A percentile compares a stretch with the other conserved stretches of the same genome.
phyloP scores from a whole-genome alignment of 2,113 vertebrate genomes.

The Oncorhynchus gorbuscha region DNA sequence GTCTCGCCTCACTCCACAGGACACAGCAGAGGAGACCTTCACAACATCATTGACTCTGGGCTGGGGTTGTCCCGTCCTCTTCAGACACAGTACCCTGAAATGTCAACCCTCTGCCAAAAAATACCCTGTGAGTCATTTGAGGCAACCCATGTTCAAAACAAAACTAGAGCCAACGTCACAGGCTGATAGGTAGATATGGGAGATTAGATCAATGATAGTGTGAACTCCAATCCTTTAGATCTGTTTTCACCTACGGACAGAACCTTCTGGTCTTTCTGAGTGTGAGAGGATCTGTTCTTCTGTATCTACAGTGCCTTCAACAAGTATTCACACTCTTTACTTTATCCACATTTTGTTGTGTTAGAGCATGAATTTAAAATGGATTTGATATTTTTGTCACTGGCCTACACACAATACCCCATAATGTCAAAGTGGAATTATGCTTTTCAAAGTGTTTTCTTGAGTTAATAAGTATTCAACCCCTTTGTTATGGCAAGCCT shows the following conservation, averaged over 20 bases:
- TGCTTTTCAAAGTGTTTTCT: too few species aligned
- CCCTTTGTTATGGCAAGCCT: too few species aligned
- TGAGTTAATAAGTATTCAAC: too few species aligned
- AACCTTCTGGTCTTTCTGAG: background rate
- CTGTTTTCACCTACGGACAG: background rate
- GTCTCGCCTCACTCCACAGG: conserved; percentile 61
- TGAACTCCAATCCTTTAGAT: background rate
- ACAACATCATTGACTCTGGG: background rate
- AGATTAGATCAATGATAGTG: background rate
- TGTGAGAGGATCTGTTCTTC: background rate
- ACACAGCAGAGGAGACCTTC: conserved; percentile 42
- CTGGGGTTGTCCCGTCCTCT: background rate
- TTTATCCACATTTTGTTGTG: too few species aligned
- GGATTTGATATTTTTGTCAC: too few species aligned
- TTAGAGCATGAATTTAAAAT: too few species aligned
- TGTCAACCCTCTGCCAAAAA: background rate
- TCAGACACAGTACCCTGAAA: background rate
- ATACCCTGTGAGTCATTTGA: background rate
- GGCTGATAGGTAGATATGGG: too few species aligned
- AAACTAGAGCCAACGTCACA: background rate
- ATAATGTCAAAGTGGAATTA: too few species aligned
- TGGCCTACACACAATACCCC: too few species aligned
- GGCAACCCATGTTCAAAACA: background rate
- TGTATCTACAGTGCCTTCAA: too few species aligned
- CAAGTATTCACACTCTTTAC: too few species aligned